phyloP scores from a whole-genome alignment of 1,140 invertebrate species.

The Bradysia coprophila region DNA sequence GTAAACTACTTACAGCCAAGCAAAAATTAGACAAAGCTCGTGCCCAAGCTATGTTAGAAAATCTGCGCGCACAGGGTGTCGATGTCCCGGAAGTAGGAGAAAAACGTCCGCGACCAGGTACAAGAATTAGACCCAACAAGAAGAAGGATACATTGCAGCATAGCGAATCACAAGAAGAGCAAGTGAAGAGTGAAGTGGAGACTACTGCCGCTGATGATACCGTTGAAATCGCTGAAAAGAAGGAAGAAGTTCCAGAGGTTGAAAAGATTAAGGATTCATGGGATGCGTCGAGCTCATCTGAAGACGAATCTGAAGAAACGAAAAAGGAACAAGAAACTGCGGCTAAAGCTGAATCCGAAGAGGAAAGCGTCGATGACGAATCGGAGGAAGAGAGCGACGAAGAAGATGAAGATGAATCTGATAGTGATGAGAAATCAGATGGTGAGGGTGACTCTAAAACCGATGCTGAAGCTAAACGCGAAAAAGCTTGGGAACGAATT shows the following conservation, averaged over 20 bases:
- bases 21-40: constrained; percentile 78
- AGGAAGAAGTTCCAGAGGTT: constrained; percentile 27
- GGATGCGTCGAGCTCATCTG: neutral
- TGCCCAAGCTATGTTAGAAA: constrained; percentile 73
- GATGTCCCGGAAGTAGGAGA: constrained; percentile 38
- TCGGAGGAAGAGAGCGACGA: constrained; percentile 28
- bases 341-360: constrained; percentile 9
- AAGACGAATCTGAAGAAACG: constrained; percentile 12
- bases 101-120: constrained; percentile 50
- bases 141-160: constrained; percentile 29
- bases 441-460: constrained; percentile 31
- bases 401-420: constrained; percentile 29
- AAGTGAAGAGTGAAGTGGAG: constrained; percentile 26
- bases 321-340: neutral
- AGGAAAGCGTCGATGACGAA: constrained; percentile 17
- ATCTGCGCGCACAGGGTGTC: constrained; percentile 67
- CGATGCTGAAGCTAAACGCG: constrained; percentile 42
- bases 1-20: constrained; percentile 80
- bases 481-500: constrained; percentile 32
- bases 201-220: constrained; percentile 25
- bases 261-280: constrained; percentile 1
- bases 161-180: constrained; percentile 31
- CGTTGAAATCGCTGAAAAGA: constrained; percentile 35
- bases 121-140: constrained; percentile 52
- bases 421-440: constrained; percentile 23